Evolutionary conservation across 2,888 invertebrate species (phyloP), one percentile per base, ranked within the genome.

Genomic region (Stegophylla sp.): DNA sequence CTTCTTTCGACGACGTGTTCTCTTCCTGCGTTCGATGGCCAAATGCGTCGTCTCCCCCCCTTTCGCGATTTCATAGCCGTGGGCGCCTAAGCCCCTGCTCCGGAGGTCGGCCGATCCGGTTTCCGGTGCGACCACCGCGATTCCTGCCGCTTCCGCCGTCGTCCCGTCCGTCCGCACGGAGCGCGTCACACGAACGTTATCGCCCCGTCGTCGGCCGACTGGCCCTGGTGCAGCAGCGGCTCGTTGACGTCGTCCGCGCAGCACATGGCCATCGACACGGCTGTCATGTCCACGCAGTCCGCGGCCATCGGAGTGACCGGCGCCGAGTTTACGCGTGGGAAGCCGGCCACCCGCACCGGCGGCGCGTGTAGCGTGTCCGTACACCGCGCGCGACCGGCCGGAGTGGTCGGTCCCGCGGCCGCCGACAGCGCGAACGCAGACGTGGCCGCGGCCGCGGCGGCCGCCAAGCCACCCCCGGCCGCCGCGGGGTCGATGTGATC

Each of bases 401-500:
- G n/a, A n/a, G n/a, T n/a, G n/a, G n/a, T n/a, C 48, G 82, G 66
- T 13, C 82, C 20, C 5, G 83, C 83, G 23, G 81, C 79, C 23
- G 20, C 34, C 34, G 34, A 34, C 28, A 48, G 0, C 43, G 53
- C 7, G 20, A 10, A 2, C 76, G 61, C 28, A 61, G 73, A 26
- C 72, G 20, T n/a, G 26, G 61, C 3, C 76, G 61, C 28, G 66
- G 73, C 41, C 72, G 15, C 23, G 26, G 61, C 64, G 51, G 1
- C 53, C 75, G 3, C 59, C 26, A 41, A 53, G 72, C 23, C 23
- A 71, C 23, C 51, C 28, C 61, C n/a, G 61, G 28, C 53, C 64
- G 61, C 66, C n/a, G 53, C 34, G 28, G 66, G 75, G 10, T 73
- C 74, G 23, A 89, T 85, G 84, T 89, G 88, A 85, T 92, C 92